These are phyloP conservation scores for Oncorhynchus kisutch DNA, from an alignment of 2,113 vertebrate genomes.

Conservation along the genomic window DNA sequence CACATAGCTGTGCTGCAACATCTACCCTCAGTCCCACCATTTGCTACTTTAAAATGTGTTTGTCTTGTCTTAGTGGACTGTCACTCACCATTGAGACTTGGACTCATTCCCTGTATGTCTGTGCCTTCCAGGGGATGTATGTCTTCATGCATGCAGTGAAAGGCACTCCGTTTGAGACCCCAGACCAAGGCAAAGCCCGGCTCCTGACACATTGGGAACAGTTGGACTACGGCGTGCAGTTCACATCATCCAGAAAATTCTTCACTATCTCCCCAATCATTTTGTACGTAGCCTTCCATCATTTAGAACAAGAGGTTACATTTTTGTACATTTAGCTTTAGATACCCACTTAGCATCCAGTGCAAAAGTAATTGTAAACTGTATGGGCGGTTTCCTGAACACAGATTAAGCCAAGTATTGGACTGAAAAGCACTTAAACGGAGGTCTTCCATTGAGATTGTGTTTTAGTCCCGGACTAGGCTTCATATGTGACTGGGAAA, in stretches of 20 bases:
- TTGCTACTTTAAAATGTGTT: no score
- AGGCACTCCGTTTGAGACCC: slow-evolving; percentile 97
- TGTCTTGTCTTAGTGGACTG: no score
- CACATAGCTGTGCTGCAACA: no score
- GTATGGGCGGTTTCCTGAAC: no score
- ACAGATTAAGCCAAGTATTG: no score
- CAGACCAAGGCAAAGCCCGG: slow-evolving; percentile 95
- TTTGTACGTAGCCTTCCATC: slow-evolving; percentile 77
- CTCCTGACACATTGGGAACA: slow-evolving; percentile 99
- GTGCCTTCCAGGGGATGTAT: slow-evolving; percentile 87
- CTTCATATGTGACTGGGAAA: no score
- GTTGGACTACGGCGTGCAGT: slow-evolving; percentile 95
- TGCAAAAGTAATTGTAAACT: no score
- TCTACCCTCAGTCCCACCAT: no score
- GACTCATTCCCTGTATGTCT: neutral
- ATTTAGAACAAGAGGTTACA: neutral
- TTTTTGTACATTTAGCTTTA: neutral
- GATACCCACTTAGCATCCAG: neutral
- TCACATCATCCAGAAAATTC: slow-evolving; percentile 97
- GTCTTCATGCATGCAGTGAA: slow-evolving; percentile 98
- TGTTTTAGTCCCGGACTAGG: no score
- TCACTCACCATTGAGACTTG: no score
- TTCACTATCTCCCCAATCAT: slow-evolving; percentile 98
- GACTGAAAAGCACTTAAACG: no score
- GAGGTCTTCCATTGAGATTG: no score